A percentile compares a stretch with the other conserved stretches of the same genome.
Conservation (phyloP, 2,888 invertebrate genomes). For the Spodoptera exigua region DNA sequence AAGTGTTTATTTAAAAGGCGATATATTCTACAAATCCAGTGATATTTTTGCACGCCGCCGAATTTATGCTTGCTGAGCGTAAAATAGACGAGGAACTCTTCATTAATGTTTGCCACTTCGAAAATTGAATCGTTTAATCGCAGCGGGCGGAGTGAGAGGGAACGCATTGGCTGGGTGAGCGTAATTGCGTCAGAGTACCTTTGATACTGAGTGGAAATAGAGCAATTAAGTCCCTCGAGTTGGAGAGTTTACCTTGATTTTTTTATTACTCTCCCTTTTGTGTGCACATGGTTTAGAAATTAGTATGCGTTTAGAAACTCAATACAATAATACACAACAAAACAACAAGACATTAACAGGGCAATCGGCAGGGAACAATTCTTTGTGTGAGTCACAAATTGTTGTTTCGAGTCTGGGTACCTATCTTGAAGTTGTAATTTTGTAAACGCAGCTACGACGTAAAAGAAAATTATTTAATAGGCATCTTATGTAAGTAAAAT, state of each 20-base stretch:
- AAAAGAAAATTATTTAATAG: too few relatives aligned
- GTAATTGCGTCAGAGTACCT: slow-evolving; percentile 77
- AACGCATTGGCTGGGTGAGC: slow-evolving; percentile 72
- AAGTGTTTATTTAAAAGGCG: slow-evolving; percentile 33
- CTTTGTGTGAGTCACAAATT: too few relatives aligned
- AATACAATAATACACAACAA: slow-evolving; percentile 16
- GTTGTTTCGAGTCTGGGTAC: too few relatives aligned
- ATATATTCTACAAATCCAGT: slow-evolving; percentile 51
- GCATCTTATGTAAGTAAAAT: too few relatives aligned
- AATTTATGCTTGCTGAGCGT: slow-evolving; percentile 65
- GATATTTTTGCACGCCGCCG: slow-evolving; percentile 58
- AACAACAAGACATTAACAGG: slow-evolving; percentile 9
- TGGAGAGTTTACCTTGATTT: slow-evolving; percentile 69
- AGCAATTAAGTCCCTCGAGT: slow-evolving; percentile 72
- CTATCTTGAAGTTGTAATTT: too few relatives aligned
- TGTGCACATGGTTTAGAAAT: slow-evolving; percentile 59
- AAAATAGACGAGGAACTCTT: slow-evolving; percentile 71
- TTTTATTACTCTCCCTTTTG: slow-evolving; percentile 64
- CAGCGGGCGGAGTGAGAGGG: slow-evolving; percentile 65
- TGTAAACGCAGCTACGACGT: too few relatives aligned
- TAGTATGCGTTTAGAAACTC: slow-evolving; percentile 35
- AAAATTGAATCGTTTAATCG: slow-evolving; percentile 83
- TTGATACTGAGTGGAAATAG: slow-evolving; percentile 74
- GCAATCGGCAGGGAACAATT: too few relatives aligned
- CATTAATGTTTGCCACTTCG: slow-evolving; percentile 78